These are phyloP conservation scores for Pseudorasbora parva DNA, from an alignment of 2,113 vertebrate species.

Conservation along the genomic window DNA sequence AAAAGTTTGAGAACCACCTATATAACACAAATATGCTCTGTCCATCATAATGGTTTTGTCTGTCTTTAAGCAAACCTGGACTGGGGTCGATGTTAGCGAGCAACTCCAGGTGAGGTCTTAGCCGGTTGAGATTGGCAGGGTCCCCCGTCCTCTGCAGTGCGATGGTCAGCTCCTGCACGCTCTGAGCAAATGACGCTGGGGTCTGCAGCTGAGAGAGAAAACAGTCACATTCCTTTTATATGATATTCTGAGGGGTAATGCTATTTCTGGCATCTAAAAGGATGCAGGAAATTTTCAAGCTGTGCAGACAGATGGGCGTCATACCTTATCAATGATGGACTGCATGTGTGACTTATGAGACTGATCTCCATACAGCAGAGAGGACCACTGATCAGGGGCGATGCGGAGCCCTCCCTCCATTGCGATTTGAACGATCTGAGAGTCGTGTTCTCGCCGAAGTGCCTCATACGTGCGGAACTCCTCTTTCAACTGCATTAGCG, in stretches of 20 bases:
- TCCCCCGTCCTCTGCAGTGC: constrained; percentile 97
- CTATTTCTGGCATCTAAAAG: neutral
- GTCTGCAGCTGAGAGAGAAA: constrained; percentile 90
- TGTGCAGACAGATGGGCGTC: neutral
- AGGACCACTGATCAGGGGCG: constrained; percentile 99
- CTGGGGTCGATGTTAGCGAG: constrained; percentile 97
- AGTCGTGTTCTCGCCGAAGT: constrained; percentile 93
- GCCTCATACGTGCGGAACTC: constrained; percentile 97
- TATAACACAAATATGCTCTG: neutral
- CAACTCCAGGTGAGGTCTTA: constrained; percentile 93
- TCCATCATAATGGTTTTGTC: neutral
- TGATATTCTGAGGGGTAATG: neutral
- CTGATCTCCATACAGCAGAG: constrained; percentile 94
- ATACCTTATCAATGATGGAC: constrained; percentile 98
- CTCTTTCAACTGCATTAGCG: constrained; percentile 97
- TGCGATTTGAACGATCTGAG: constrained; percentile 97
- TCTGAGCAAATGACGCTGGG: constrained; percentile 97
- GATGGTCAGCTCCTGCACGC: constrained; percentile 97
- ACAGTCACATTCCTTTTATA: neutral
- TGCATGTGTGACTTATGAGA: constrained; percentile 99
- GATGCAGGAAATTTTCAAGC: neutral
- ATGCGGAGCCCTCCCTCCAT: constrained; percentile 98
- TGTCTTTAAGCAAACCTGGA: constrained; percentile 80
- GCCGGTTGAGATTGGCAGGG: constrained; percentile 94
- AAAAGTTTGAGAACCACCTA: too few species aligned